These are phyloP conservation scores for Argyrosomus japonicus DNA, from an alignment of 2,113 vertebrate species.

Conservation along the genomic window DNA sequence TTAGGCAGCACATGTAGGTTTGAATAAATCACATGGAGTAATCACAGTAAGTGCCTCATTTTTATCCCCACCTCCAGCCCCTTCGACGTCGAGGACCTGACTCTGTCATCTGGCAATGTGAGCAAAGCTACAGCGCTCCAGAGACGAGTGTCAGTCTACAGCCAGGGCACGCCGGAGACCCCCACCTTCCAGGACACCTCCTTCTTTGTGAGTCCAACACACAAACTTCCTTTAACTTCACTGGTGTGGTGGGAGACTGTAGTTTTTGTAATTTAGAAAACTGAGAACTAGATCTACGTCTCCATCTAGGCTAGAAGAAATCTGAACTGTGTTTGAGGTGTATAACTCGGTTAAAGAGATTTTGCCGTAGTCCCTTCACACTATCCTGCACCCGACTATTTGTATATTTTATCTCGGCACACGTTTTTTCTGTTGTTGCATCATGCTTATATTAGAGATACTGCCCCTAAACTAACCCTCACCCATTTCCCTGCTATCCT, in stretches of 20 bases:
- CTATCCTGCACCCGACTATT: conserved; percentile 1
- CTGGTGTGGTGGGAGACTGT: background rate
- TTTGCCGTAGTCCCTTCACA: background rate
- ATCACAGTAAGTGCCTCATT: background rate
- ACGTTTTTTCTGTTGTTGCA: conserved; percentile 36
- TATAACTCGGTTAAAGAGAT: background rate
- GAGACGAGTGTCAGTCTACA: conserved; percentile 95
- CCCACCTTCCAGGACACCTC: conserved; percentile 94
- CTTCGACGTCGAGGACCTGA: conserved; percentile 96
- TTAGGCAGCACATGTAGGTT: background rate
- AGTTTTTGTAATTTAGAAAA: background rate
- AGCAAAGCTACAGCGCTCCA: conserved; percentile 93
- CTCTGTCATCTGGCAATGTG: conserved; percentile 89
- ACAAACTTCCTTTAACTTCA: background rate
- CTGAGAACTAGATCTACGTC: background rate
- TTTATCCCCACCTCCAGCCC: conserved; percentile 81
- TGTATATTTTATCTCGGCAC: conserved; percentile 2
- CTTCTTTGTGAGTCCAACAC: conserved; percentile 92
- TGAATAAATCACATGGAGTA: background rate
- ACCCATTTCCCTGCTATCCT: conserved; percentile 67
- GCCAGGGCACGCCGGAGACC: conserved; percentile 96
- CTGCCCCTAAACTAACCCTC: conserved; percentile 76
- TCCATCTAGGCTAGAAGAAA: background rate
- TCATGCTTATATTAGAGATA: conserved; percentile 31
- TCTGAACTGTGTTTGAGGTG: background rate